Evolutionary conservation across 2,797 vertebrate genomes (phyloP).

Genomic region (Geotrypetes seraphini): DNA sequence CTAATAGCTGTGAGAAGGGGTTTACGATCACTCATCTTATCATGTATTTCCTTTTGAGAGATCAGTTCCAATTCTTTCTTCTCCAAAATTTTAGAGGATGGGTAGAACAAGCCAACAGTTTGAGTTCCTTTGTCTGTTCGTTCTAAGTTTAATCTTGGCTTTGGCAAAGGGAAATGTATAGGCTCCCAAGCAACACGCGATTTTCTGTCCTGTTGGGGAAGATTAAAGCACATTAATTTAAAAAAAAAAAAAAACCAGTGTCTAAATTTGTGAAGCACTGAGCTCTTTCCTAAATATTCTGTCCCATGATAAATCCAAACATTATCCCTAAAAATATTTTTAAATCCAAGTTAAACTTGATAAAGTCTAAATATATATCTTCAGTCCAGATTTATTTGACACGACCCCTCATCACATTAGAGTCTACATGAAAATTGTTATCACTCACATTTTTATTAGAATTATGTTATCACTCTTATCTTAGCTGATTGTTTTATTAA

Average conservation of each 20-base stretch:
- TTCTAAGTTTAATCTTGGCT: not conserved
- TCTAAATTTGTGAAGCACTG: too few relatives aligned
- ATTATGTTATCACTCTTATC: too few relatives aligned
- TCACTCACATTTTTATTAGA: too few relatives aligned
- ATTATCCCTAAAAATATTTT: too few relatives aligned
- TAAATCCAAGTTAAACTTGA: too few relatives aligned
- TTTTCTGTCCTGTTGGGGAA: constrained; percentile 23
- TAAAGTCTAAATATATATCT: too few relatives aligned
- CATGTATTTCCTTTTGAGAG: constrained; percentile 46
- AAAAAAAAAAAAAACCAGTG: not conserved
- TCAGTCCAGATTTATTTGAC: too few relatives aligned
- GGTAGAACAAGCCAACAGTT: constrained; percentile 80
- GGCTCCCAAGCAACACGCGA: constrained; percentile 43
- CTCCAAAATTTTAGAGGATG: constrained; percentile 63
- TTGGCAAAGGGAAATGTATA: constrained; percentile 13
- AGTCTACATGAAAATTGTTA: too few relatives aligned
- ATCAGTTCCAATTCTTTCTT: constrained; percentile 54
- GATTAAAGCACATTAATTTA: not conserved
- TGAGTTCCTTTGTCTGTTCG: constrained; percentile 63
- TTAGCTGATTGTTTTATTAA: too few relatives aligned
- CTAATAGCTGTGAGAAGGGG: constrained; percentile 73
- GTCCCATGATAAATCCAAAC: too few relatives aligned
- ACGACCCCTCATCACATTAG: too few relatives aligned
- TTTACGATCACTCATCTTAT: constrained; percentile 52
- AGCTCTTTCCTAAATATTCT: too few relatives aligned